Base-by-base conservation (phyloP, 2,797 vertebrate species). In the Eulemur albifrons region DNA sequence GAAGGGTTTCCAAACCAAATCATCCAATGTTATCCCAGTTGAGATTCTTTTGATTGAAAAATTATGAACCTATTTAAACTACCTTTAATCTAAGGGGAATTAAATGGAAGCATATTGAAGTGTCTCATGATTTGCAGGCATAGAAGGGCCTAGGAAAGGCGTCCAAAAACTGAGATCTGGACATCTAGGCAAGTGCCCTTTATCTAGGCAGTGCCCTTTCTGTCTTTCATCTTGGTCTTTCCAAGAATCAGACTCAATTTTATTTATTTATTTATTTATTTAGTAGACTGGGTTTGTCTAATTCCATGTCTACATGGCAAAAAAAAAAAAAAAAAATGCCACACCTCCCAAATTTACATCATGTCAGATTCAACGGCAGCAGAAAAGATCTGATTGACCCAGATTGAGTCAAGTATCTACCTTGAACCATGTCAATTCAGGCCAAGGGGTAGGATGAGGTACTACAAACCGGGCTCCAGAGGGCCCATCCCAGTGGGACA, bases 261-360 rank as follows among this genome's bases (percentile, higher is more conserved):
- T 73, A 54, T 50, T 82, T 63, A 17, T 57, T 40, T 59, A 38
- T 57, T 40, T 59, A 38, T 40, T 80, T 81, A 40, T 81, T 67
- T 54, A 40, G 2, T 23, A 93, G 20, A 52, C 25, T 67, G 10
- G 21, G 2, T 25, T 92, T 92, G 90, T 95, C 38, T 80, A 93
- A 95, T 65, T 81, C 23, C 25, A 76, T 45, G n/a, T 80, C 20
- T 75, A 75, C 4, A 18, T 18, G 23, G 11, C 18, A 95, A 94
- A 30, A 30, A 57, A 57, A 54, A 21, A 52, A 52, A 96, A 94
- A 93, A 20, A 96, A 96, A 85, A 89, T 76, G 48, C 4, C 32
- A 90, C 21, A 35, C 2, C n/a, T 12, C 38, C 25, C 32, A 88
- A 40, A 77, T 2, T 70, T 45, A 69, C 9, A 45, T n/a, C 27